These are phyloP conservation scores for Leptopilina syphax DNA, from an alignment of 2,888 invertebrate genomes.

Conservation along the genomic window DNA sequence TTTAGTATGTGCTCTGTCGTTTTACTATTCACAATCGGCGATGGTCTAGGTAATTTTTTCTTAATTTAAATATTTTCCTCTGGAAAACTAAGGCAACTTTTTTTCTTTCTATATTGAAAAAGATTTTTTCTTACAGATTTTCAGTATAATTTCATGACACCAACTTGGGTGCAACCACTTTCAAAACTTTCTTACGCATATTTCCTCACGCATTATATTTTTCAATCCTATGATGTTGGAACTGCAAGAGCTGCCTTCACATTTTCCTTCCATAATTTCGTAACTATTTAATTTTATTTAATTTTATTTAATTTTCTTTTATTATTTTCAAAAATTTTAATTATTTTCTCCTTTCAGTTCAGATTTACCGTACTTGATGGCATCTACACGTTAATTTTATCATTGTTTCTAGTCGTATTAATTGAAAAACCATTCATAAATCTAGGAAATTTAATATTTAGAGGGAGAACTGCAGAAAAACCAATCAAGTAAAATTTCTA, in stretches of 20 bases:
- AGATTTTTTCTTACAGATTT: constrained; percentile 55
- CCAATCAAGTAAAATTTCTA: constrained; percentile 13
- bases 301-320: too few species aligned
- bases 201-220: constrained; percentile 63
- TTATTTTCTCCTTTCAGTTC: not conserved
- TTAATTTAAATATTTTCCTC: not conserved
- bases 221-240: constrained; percentile 63
- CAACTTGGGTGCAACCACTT: constrained; percentile 65
- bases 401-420: not conserved
- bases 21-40: constrained; percentile 63
- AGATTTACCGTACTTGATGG: not conserved
- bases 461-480: not conserved
- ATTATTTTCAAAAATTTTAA: not conserved
- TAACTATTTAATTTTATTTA: not conserved
- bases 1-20: constrained; percentile 59
- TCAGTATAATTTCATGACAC: constrained; percentile 63
- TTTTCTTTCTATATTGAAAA: not conserved
- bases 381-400: not conserved
- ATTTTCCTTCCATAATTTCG: constrained; percentile 43
- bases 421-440: constrained; percentile 25
- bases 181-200: constrained; percentile 65
- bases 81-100: not conserved
- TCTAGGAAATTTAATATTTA: constrained; percentile 15
- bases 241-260: constrained; percentile 59
- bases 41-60: constrained; percentile 62